Percentiles rank a stretch among this genome's conserved stretches.
phyloP scores from a whole-genome alignment of 2,113 vertebrate genomes.

The Tupaia tana region DNA sequence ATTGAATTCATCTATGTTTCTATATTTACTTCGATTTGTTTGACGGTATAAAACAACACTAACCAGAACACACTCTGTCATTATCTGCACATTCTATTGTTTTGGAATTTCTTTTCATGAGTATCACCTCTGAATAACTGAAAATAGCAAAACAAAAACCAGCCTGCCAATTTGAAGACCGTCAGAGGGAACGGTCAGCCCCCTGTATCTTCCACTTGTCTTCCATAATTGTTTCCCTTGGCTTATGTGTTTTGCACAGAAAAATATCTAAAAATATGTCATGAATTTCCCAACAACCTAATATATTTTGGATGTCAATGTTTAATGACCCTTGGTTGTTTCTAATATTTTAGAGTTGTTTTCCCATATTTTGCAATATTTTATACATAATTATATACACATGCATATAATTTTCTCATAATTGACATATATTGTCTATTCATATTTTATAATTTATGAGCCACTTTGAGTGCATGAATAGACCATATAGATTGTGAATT shows the following conservation, averaged over 20 bases:
- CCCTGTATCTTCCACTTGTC: neutral
- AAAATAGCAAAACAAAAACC: neutral
- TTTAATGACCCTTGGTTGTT: neutral
- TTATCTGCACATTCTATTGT: neutral
- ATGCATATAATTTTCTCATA: neutral
- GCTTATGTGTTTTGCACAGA: neutral
- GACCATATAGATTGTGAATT: neutral
- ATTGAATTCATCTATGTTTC: constrained; percentile 3
- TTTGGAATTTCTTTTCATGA: constrained; percentile 5
- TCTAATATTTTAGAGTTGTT: neutral
- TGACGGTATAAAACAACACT: neutral
- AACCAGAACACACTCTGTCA: neutral
- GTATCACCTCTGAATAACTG: neutral
- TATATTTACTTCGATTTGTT: neutral
- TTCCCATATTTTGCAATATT: neutral
- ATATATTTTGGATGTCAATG: neutral
- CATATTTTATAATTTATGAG: neutral
- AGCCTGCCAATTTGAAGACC: neutral
- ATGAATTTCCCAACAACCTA: too few relatives aligned
- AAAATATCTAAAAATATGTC: too few relatives aligned
- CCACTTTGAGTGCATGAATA: neutral
- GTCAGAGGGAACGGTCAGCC: neutral
- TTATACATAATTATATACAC: neutral
- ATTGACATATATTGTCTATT: neutral
- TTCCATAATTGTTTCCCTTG: neutral